These are phyloP conservation scores for Apogon talboti DNA, from an alignment of 2,797 vertebrate species.

Conservation along the genomic window DNA sequence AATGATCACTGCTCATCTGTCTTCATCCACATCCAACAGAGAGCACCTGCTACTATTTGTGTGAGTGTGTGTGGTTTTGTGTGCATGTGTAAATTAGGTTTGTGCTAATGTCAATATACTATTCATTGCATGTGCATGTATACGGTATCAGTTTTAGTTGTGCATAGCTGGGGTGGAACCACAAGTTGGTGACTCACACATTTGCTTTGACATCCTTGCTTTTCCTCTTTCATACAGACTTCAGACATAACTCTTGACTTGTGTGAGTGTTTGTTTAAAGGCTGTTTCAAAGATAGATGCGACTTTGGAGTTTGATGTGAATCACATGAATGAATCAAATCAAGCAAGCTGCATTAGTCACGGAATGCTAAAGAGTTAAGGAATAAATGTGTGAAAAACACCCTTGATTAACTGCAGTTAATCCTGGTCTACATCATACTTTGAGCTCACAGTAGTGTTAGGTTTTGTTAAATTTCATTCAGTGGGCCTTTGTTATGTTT, in stretches of 20 bases:
- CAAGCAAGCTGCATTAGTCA: conserved; percentile 4
- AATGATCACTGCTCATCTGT: conserved; percentile 84
- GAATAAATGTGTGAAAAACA: conserved; percentile 5
- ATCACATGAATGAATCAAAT: conserved; percentile 40
- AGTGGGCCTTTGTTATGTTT: neutral
- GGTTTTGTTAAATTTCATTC: neutral
- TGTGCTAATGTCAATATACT: conserved; percentile 24
- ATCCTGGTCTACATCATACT: no score
- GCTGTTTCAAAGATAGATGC: conserved; percentile 34
- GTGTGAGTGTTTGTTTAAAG: conserved; percentile 20
- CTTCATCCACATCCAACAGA: conserved; percentile 84
- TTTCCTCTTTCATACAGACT: neutral
- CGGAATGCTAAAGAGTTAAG: conserved; percentile 8
- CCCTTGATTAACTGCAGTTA: conserved; percentile 9
- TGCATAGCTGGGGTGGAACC: neutral
- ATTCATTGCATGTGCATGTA: conserved; percentile 23
- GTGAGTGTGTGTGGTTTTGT: conserved; percentile 31
- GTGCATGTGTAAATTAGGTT: conserved; percentile 27
- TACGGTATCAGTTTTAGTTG: neutral
- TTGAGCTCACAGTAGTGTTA: no score
- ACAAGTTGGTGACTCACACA: conserved; percentile 5
- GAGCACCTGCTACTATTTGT: conserved; percentile 84
- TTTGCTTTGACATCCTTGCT: neutral
- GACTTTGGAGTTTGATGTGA: conserved; percentile 22
- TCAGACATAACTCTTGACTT: conserved; percentile 19